Evolutionary conservation across 37 sponge, comb jelly and placozoan genomes (phyloP).

Genomic region (Aphrocallistes beatrix): DNA sequence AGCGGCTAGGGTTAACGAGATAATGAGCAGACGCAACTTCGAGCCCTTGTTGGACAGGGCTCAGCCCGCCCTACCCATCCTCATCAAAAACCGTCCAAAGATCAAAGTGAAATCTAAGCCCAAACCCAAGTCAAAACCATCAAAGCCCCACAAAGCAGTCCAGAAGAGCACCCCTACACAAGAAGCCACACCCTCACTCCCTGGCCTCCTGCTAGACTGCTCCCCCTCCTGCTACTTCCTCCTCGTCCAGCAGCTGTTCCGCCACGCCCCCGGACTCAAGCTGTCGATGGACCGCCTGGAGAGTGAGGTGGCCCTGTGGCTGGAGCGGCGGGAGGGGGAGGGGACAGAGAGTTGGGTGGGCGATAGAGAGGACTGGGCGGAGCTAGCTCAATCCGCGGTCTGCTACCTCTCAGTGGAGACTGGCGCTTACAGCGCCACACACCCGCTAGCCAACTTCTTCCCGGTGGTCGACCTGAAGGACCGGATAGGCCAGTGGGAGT

Average conservation of each 20-base stretch:
- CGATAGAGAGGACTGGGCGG: constrained; percentile 35
- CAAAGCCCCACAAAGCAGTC: neutral
- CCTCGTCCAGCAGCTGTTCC: neutral
- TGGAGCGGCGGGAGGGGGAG: constrained; percentile 30
- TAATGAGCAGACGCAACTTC: neutral
- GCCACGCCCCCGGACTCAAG: neutral
- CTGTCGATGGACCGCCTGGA: constrained; percentile 16
- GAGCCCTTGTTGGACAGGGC: neutral
- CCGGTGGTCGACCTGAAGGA: constrained; percentile 65
- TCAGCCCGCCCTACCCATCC: neutral
- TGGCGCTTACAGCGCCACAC: constrained; percentile 38
- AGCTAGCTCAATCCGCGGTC: constrained; percentile 44
- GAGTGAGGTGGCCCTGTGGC: constrained; percentile 27
- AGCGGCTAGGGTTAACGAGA: neutral
- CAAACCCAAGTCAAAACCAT: neutral
- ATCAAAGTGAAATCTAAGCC: neutral
- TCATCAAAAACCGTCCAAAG: neutral
- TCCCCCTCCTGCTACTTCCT: neutral
- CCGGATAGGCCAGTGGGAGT: constrained; percentile 69
- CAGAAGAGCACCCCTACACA: neutral
- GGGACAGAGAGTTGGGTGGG: constrained; percentile 31
- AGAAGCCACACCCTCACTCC: neutral
- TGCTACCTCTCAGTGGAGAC: constrained; percentile 57
- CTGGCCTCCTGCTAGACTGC: neutral
- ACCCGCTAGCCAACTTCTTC: constrained; percentile 48